A percentile compares a stretch with the other conserved stretches of the same genome.
Conservation (phyloP, 2,797 vertebrate species). For the Ambastaia sidthimunki region DNA sequence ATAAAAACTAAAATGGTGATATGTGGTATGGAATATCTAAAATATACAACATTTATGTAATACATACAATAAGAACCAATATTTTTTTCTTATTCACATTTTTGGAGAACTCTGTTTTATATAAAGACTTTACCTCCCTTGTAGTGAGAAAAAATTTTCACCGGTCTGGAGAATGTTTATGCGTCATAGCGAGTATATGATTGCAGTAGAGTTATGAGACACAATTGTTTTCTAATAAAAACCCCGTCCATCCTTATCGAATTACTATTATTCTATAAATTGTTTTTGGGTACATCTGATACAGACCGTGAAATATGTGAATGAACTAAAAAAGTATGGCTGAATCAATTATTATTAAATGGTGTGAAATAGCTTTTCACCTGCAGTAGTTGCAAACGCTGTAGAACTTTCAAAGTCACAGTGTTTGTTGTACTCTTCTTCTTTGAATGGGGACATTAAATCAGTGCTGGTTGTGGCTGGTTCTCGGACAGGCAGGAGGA, state of each 20-base stretch:
- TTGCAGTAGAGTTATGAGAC: constrained; percentile 59
- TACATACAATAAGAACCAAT: not conserved
- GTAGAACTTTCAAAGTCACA: not conserved
- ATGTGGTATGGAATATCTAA: not conserved
- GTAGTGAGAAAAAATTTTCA: constrained; percentile 48
- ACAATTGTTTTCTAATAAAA: constrained; percentile 47
- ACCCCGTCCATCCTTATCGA: constrained; percentile 4
- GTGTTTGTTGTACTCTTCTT: not conserved
- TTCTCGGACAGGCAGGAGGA: constrained; percentile 86
- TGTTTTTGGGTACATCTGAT: constrained; percentile 11
- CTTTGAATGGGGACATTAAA: constrained; percentile 97
- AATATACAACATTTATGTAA: not conserved
- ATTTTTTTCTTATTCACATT: not conserved
- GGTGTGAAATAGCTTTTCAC: not conserved
- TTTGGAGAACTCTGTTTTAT: constrained; percentile 33
- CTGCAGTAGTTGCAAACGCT: too few species aligned
- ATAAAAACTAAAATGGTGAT: not conserved
- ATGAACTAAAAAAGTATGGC: not conserved
- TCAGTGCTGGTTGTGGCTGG: constrained; percentile 94
- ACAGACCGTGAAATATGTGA: constrained; percentile 4
- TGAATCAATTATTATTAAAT: constrained; percentile 17
- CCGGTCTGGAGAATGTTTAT: constrained; percentile 32
- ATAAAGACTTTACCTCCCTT: constrained; percentile 60
- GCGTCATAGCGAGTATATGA: constrained; percentile 60
- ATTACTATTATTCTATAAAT: constrained; percentile 6